Percentiles rank a stretch among this genome's conserved stretches.
These are phyloP conservation scores for Salpingus planirostris DNA, from an alignment of 2,888 invertebrate species.

Conservation along the genomic window DNA sequence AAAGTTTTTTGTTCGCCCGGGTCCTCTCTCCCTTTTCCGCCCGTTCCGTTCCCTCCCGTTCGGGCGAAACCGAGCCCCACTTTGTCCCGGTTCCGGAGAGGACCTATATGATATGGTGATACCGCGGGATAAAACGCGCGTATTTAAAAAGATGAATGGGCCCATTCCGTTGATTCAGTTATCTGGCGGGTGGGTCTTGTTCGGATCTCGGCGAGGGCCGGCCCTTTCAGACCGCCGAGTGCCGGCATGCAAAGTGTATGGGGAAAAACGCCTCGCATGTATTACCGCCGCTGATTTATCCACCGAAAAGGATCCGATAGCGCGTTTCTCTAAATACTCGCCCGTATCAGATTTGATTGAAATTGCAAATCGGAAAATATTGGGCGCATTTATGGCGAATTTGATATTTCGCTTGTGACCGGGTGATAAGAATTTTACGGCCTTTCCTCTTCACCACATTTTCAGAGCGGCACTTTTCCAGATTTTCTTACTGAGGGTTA, in stretches of 20 bases:
- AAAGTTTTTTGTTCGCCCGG: not conserved
- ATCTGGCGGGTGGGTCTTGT: conserved; percentile 45
- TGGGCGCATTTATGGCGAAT: no score
- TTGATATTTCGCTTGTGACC: no score
- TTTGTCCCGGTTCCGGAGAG: conserved; percentile 12
- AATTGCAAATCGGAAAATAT: no score
- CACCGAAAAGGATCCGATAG: conserved; percentile 1
- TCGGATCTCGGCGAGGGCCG: conserved; percentile 42
- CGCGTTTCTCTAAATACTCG: no score
- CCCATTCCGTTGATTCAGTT: conserved; percentile 59
- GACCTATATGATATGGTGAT: conserved; percentile 15
- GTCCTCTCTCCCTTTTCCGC: not conserved
- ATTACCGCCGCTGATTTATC: conserved; percentile 4
- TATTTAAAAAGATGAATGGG: conserved; percentile 57
- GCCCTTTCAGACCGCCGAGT: conserved; percentile 19
- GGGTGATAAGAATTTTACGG: no score
- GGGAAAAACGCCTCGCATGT: conserved; percentile 13
- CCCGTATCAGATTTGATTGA: no score
- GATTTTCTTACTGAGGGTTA: no score
- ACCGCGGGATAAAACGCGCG: conserved; percentile 26
- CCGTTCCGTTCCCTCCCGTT: no score
- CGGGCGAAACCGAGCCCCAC: no score
- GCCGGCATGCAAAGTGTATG: conserved; percentile 20
- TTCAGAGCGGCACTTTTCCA: no score
- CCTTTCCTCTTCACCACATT: no score